Evolutionary conservation across 2,113 vertebrate genomes (phyloP).

Genomic region (Acrocephalus arundinaceus): DNA sequence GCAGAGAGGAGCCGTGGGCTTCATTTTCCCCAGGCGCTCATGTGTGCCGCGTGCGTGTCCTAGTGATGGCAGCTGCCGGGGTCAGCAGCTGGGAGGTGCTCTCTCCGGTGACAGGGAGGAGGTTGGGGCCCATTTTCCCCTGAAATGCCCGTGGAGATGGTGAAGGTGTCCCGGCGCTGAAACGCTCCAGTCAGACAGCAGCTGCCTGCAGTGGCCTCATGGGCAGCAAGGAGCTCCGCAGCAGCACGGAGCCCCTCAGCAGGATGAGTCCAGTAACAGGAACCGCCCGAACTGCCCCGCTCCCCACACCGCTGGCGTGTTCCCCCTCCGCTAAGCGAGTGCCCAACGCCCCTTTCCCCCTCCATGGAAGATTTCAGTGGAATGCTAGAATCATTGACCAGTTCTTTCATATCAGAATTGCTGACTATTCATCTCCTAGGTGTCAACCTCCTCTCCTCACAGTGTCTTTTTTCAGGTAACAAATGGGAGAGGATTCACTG

Average conservation of each 20-base stretch:
- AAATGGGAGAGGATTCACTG: no score
- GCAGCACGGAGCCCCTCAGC: not conserved
- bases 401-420: not conserved
- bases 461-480: not conserved
- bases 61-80: not conserved
- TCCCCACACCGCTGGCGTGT: not conserved
- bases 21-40: rapidly evolving
- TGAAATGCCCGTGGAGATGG: not conserved
- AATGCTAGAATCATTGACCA: not conserved
- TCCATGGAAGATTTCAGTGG: not conserved
- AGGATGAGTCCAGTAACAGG: no score
- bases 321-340: not conserved
- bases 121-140: not conserved
- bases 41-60: no score
- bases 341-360: rapidly evolving
- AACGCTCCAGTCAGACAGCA: not conserved
- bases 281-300: no score
- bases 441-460: not conserved
- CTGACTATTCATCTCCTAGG: not conserved
- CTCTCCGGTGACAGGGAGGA: not conserved
- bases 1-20: no score
- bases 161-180: not conserved
- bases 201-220: not conserved
- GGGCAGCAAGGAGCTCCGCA: not conserved
- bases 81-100: not conserved